A percentile compares a stretch with the other conserved stretches of the same genome.
phyloP scores from a whole-genome alignment of 2,797 vertebrate genomes.

The Psittacula derbiana region DNA sequence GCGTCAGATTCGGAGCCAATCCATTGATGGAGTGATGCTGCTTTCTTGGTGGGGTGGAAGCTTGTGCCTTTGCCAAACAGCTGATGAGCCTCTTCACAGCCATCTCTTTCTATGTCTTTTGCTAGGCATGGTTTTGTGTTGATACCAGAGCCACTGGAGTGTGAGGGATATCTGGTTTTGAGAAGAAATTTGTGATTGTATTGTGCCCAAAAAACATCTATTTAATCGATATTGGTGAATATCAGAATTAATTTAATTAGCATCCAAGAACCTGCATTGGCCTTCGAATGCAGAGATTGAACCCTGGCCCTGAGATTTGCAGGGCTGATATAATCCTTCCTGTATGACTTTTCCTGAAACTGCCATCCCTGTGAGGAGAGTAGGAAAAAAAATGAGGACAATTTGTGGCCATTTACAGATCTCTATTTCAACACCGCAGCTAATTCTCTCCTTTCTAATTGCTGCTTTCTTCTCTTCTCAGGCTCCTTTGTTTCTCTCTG shows the following conservation, averaged over 20 bases:
- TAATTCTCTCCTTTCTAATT: conserved; percentile 54
- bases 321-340: neutral
- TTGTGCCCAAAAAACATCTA: accelerated
- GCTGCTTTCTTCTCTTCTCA: conserved; percentile 21
- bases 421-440: conserved; percentile 5
- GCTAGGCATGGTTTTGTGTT: neutral
- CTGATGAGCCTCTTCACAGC: neutral
- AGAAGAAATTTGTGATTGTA: neutral
- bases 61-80: neutral
- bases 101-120: neutral
- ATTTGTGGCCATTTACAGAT: conserved; percentile 39
- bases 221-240: neutral
- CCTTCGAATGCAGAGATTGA: neutral
- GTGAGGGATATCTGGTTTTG: accelerated
- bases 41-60: neutral
- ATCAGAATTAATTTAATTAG: neutral
- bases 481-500: conserved; percentile 57
- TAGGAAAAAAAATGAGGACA: neutral
- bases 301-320: neutral
- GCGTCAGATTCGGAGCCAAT: neutral
- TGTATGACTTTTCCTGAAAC: neutral
- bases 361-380: neutral
- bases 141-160: accelerated
- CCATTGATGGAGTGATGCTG: neutral
- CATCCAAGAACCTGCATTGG: neutral